Conservation (phyloP, 2,888 invertebrate genomes). For the Ptychoptera albimana region DNA sequence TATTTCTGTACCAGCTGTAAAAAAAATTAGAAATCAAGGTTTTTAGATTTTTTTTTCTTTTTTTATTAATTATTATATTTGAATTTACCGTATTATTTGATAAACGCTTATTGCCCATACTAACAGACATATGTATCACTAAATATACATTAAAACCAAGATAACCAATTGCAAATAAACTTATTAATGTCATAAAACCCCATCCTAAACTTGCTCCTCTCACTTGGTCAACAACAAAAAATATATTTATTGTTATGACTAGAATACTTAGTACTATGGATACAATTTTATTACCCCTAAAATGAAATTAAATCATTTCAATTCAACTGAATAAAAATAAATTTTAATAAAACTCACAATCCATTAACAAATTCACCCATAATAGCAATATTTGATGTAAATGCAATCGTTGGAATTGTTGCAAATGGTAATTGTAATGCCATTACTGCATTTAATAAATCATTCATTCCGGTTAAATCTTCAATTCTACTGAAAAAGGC, state of each 20-base stretch:
- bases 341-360: conserved; percentile 35
- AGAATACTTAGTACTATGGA: conserved; percentile 47
- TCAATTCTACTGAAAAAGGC: conserved; percentile 50
- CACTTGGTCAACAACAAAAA: conserved; percentile 52
- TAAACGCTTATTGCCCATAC: conserved; percentile 42
- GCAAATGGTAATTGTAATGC: conserved; percentile 78
- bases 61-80: no score
- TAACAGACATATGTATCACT: conserved; percentile 51
- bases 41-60: no score
- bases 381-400: conserved; percentile 58
- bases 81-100: no score
- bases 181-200: conserved; percentile 31
- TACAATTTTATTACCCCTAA: conserved; percentile 50
- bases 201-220: conserved; percentile 29
- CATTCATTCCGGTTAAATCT: conserved; percentile 66
- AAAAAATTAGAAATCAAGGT: no score
- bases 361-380: conserved; percentile 80
- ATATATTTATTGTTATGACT: conserved; percentile 66
- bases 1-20: no score
- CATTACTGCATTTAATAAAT: conserved; percentile 73
- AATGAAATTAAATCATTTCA: conserved; percentile 17
- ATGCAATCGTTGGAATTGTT: conserved; percentile 69
- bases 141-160: conserved; percentile 57
- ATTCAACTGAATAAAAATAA: conserved; percentile 1
- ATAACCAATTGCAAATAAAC: conserved; percentile 46